Conservation (phyloP, 2,797 vertebrate genomes). For the Agapornis canus region DNA sequence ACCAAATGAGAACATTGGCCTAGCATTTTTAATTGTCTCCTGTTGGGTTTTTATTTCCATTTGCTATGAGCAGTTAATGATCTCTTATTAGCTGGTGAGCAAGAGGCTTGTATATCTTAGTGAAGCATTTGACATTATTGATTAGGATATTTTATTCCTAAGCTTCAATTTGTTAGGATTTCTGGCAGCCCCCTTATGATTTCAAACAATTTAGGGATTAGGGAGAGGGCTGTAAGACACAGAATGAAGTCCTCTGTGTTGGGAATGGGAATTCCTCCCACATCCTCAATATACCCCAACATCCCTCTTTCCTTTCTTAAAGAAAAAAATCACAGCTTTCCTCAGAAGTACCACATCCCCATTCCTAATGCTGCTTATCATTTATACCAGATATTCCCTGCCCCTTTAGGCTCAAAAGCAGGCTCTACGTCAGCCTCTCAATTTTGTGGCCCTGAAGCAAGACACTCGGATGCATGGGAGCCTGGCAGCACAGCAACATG, state of each 20-base stretch:
- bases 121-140: constrained; percentile 25
- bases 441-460: background rate
- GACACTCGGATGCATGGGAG: background rate
- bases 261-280: background rate
- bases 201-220: background rate
- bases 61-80: constrained; percentile 24
- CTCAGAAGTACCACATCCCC: background rate
- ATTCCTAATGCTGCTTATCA: background rate
- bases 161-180: background rate
- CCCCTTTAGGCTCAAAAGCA: background rate
- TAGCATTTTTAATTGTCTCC: constrained; percentile 7
- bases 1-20: background rate
- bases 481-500: background rate
- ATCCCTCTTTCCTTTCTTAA: background rate
- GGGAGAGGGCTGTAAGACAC: background rate
- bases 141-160: constrained; percentile 14
- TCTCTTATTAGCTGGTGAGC: constrained; percentile 40
- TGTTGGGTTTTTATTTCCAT: constrained; percentile 18
- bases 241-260: background rate
- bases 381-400: background rate
- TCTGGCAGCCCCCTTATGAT: background rate
- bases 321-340: background rate
- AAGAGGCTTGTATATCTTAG: background rate
- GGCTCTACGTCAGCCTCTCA: background rate
- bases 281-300: background rate